Evolutionary conservation across 2,888 invertebrate genomes (phyloP).

Genomic region (Tenthredo mesomela): DNA sequence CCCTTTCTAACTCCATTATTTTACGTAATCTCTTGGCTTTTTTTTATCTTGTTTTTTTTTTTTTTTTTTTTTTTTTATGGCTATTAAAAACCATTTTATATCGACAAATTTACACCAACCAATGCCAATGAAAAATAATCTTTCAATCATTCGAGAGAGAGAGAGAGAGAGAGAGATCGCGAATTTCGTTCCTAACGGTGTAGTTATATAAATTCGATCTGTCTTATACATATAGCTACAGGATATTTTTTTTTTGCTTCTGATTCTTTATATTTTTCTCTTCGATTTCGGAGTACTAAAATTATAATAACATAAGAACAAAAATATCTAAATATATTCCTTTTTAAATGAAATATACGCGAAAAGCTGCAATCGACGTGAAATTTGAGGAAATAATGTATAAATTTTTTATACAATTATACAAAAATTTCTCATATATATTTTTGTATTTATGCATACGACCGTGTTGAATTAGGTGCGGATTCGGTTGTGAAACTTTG

Average conservation of each 20-base stretch:
- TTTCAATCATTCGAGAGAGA: constrained; percentile 7
- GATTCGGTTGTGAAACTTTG: constrained; percentile 20
- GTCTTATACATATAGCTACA: background rate
- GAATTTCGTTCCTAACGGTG: constrained; percentile 3
- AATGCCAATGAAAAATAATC: constrained; percentile 27
- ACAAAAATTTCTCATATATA: too few species aligned
- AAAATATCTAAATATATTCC: too few species aligned
- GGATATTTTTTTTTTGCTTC: constrained; percentile 7
- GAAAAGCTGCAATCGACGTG: too few species aligned
- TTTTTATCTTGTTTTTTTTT: background rate
- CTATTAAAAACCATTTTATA: constrained; percentile 14
- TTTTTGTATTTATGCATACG: background rate
- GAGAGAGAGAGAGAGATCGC: constrained; percentile 28
- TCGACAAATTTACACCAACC: background rate
- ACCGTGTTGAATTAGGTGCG: background rate
- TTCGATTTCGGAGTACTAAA: too few species aligned
- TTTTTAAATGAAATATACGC: too few species aligned
- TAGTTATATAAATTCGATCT: constrained; percentile 43
- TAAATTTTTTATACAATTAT: too few species aligned
- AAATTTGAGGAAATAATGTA: too few species aligned
- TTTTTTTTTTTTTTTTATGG: background rate
- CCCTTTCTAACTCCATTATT: constrained; percentile 31
- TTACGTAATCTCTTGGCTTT: background rate
- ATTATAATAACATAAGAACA: too few species aligned
- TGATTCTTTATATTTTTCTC: background rate